Evolutionary conservation across 1,140 invertebrate species (phyloP).

Genomic region (Dryas iulia): DNA sequence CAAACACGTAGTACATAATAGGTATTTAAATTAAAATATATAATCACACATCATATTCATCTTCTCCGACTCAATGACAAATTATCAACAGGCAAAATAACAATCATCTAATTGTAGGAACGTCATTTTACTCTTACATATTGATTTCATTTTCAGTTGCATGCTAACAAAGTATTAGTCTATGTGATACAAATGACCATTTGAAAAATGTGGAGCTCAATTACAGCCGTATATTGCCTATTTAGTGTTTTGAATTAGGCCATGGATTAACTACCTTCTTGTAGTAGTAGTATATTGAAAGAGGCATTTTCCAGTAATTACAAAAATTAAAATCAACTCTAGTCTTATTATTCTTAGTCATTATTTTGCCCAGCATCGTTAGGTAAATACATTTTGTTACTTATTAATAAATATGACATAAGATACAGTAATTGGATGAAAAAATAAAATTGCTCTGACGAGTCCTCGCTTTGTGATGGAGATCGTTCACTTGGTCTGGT

Average conservation of each 20-base stretch:
- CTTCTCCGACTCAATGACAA: not conserved
- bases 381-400: too few relatives aligned
- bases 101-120: too few relatives aligned
- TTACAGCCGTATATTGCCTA: not conserved
- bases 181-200: not conserved
- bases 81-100: not conserved
- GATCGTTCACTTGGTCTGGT: conserved; percentile 41
- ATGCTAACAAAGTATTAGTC: not conserved
- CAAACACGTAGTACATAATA: not conserved
- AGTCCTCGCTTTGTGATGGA: conserved; percentile 33
- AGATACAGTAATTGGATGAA: conserved; percentile 24
- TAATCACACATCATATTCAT: not conserved
- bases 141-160: not conserved
- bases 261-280: too few relatives aligned
- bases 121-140: not conserved
- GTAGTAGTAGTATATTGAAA: too few relatives aligned
- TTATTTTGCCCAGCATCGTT: too few relatives aligned
- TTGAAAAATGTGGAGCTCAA: not conserved
- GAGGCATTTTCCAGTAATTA: too few relatives aligned
- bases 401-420: conserved; percentile 35
- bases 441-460: conserved; percentile 30
- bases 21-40: not conserved
- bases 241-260: not conserved
- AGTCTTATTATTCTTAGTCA: too few relatives aligned
- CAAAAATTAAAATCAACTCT: too few relatives aligned